Evolutionary conservation across 2,797 vertebrate species (phyloP), one percentile per base, ranked within the genome.

Genomic region (Aerospiza tachiro): DNA sequence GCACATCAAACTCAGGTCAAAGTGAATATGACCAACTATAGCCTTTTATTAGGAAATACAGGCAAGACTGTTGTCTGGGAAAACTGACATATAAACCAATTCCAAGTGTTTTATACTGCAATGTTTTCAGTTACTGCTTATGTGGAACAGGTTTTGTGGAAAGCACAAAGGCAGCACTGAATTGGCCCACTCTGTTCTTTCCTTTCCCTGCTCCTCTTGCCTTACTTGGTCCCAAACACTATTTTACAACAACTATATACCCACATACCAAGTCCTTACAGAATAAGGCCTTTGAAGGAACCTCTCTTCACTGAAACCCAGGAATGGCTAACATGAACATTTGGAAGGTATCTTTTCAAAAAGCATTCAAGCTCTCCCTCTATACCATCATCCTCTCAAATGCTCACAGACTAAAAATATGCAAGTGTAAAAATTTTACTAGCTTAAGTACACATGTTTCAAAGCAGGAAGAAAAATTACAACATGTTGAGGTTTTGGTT

Each of bases 81-180:
- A 84, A 90, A 90, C 19, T 95, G 93, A 95, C 75, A 93, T 72
- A 92, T 91, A 95, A 94, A 95, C 28, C 36, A 21, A 89, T 49
- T 82, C 50, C 66, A 86, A 96, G 91, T 94, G 91, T 86, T 97
- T 96, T 93, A 90, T 70, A 90, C 29, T 67, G 67, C 80, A 84
- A 15, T 86, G 88, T 36, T 95, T 95, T 89, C 23, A 59, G 82
- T 97, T 95, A 95, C 52, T 93, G 66, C 67, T 95, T 88, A 93
- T 61, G 47, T 63, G 56, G 72, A 95, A 94, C 65, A 93, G 85
- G 82, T 83, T 95, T 86, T 75, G 55, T 47, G 3, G 23, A 47
- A 90, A 86, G 59, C 88, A 97, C 52, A 89, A 91, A 95, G 68
- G 89, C 87, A 86, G 68, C 71, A 89, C 42, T 52, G 29, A 94